phyloP scores from a whole-genome alignment of 1,140 invertebrate species.

The Manduca sexta region DNA sequence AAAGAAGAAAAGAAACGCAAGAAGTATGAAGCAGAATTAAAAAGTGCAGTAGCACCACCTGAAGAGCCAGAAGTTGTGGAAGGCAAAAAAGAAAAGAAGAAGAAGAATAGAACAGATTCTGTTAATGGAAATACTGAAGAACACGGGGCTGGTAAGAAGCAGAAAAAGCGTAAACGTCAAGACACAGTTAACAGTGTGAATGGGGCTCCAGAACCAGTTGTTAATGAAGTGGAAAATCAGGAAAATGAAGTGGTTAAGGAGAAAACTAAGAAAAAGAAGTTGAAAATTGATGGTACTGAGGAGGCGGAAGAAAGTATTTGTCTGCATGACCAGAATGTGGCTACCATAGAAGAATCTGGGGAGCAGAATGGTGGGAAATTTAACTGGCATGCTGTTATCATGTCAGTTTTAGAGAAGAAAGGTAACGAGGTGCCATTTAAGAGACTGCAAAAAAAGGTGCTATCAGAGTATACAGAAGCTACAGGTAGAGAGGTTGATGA shows the following conservation, averaged over 20 bases:
- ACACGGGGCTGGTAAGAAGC: conserved; percentile 31
- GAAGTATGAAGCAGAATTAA: conserved; percentile 69
- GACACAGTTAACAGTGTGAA: conserved; percentile 44
- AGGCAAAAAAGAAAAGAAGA: conserved; percentile 60
- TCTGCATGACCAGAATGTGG: conserved; percentile 66
- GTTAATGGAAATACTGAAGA: conserved; percentile 33
- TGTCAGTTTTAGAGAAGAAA: conserved; percentile 60
- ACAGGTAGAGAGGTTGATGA: conserved; percentile 62
- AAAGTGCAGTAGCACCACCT: conserved; percentile 39
- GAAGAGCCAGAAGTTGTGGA: conserved; percentile 25
- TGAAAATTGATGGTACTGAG: conserved; percentile 6
- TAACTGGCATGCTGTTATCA: conserved; percentile 61
- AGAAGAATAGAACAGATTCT: conserved; percentile 51
- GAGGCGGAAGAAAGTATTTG: conserved; percentile 15
- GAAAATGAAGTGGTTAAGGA: conserved; percentile 26
- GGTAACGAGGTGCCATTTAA: conserved; percentile 62
- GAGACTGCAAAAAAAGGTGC: conserved; percentile 61
- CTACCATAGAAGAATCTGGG: conserved; percentile 31
- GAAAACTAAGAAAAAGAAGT: conserved; percentile 20
- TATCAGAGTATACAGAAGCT: conserved; percentile 53
- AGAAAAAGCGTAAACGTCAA: conserved; percentile 61
- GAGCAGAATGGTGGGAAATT: conserved; percentile 43
- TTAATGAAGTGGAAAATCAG: conserved; percentile 30
- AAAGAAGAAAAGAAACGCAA: conserved; percentile 73
- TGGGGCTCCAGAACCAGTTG: conserved; percentile 7